These are phyloP conservation scores for fruit fly (Drosophila melanogaster) DNA, from an alignment of 1,140 invertebrate species.

Conservation along the genomic window Release_6_plus_ISO1_MT NT_033779.5:21097501-21098000, in stretches of 20 bases:
- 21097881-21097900: conserved; percentile 11
- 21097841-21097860: conserved; percentile 33
- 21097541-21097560: conserved; percentile 1
- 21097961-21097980: conserved; percentile 40
- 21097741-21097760: no score
- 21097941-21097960: conserved; percentile 38
- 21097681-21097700: no score
- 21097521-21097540: conserved; percentile 7
- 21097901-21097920: conserved; percentile 26
- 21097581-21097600: neutral
- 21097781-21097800: no score
- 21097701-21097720: no score
- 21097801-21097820: no score
- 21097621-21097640: no score
- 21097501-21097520: conserved; percentile 7
- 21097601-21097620: no score
- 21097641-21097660: no score
- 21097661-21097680: no score
- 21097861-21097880: conserved; percentile 36
- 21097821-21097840: conserved; percentile 25
- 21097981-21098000: conserved; percentile 70
- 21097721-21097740: no score
- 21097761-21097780: no score
- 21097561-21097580: conserved; percentile 6
- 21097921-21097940: conserved; percentile 21